phyloP scores from a whole-genome alignment of 2,888 invertebrate species.

The Melangyna quadrimaculata region DNA sequence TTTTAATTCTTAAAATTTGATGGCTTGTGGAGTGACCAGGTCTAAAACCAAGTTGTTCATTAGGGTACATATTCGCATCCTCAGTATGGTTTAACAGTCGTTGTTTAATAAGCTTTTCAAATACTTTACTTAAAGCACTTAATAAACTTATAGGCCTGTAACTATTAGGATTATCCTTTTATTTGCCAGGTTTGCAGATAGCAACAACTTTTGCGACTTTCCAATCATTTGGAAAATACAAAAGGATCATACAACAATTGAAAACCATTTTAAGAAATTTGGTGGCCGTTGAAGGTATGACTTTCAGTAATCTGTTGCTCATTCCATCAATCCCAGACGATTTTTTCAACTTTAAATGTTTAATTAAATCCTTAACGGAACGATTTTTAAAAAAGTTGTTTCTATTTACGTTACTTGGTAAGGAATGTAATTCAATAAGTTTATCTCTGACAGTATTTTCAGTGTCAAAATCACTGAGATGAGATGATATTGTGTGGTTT shows the following conservation, averaged over 20 bases:
- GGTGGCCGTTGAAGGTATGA: background rate
- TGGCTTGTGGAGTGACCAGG: too few species aligned
- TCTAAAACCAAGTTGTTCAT: too few species aligned
- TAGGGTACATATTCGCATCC: too few species aligned
- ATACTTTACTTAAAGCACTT: background rate
- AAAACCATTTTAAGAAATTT: too few species aligned
- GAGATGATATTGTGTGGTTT: background rate
- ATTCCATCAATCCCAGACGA: background rate
- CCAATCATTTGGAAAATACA: slow-evolving; percentile 2
- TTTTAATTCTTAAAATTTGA: too few species aligned
- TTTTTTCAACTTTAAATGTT: too few species aligned
- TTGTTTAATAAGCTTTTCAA: background rate
- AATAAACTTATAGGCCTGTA: background rate
- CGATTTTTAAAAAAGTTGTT: too few species aligned
- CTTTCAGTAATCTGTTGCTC: background rate
- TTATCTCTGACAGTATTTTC: background rate
- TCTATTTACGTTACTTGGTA: too few species aligned
- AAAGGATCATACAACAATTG: background rate
- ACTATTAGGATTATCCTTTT: background rate
- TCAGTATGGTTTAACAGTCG: background rate
- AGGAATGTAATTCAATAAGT: background rate
- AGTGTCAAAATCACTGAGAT: background rate
- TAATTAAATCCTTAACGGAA: too few species aligned
- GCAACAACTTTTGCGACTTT: background rate
- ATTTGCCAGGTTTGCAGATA: background rate